Base-by-base conservation (phyloP, 2,888 invertebrate genomes). In the Drosophila stalkeri region DNA sequence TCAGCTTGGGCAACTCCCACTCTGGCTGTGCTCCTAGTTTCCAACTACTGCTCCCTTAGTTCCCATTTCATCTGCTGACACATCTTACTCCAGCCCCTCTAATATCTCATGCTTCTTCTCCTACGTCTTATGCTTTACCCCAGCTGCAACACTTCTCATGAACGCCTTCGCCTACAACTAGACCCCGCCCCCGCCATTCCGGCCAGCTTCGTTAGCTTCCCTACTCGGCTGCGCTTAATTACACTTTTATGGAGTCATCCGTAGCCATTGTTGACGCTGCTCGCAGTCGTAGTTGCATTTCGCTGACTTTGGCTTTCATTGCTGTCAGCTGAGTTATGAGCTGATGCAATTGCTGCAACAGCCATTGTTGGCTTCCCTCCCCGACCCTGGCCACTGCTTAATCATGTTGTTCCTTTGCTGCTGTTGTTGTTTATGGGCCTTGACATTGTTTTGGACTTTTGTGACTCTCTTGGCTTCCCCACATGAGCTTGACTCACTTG, bases 241-340 rank as follows among this genome's bases (percentile, higher is more conserved):
- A 85, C 87, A 85, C 72, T 87, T 87, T 87, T 79, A 85, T 87
- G 74, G 81, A 81, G 74, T 77, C 85, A 62, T 65, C 63, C 55
- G 14, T 27, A 27, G 31, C 31, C 39, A 55, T 55, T 55, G 55
- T 55, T 39, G 27, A 37, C 23, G 54, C 37, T n/a, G 35, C 52
- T 43, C 54, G 61, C 74, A 77, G 55, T 73, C 57, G 82, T 64
- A 72, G 75, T 72, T 77, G 80, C 74, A 74, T 74, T 77, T 41
- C 72, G 56, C 65, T 54, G 68, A 70, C 80, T 82, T 79, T 62
- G 65, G 51, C 59, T 70, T 76, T 69, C 77, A 72, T 72, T 68
- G 70, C 86, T 63, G 62, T 67, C 76, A 52, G 55, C 80, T 84
- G 78, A 83, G 70, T 82, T 84, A 84, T 86, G 83, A 84, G 72